phyloP scores from a whole-genome alignment of 2,113 vertebrate genomes.

The Thermophis baileyi region DNA sequence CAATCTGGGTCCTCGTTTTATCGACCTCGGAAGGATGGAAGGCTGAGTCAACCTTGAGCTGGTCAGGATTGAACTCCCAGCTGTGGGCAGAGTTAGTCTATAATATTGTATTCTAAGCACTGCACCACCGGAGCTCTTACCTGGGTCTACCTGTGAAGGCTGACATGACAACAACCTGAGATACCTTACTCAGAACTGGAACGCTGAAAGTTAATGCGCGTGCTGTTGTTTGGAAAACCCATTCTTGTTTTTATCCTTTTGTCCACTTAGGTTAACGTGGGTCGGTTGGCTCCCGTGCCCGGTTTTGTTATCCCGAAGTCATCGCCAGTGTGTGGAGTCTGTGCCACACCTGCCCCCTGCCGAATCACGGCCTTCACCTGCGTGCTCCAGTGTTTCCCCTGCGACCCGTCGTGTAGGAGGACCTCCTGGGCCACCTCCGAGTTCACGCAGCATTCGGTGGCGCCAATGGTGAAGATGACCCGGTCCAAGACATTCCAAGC shows the following conservation, averaged over 20 bases:
- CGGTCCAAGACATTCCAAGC: conserved; percentile 99
- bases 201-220: accelerated
- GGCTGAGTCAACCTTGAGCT: background rate
- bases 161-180: background rate
- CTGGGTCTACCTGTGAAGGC: background rate
- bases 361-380: conserved; percentile 99
- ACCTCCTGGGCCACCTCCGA: conserved; percentile 94
- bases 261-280: conserved; percentile 44
- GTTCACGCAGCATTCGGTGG: conserved; percentile 71
- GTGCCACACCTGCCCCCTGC: conserved; percentile 80
- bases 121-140: background rate
- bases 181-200: too few species aligned
- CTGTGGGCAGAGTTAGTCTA: background rate
- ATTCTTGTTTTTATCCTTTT: background rate
- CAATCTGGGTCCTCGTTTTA: background rate
- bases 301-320: conserved; percentile 57
- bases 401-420: conserved; percentile 96
- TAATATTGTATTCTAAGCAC: background rate
- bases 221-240: too few species aligned
- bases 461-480: conserved; percentile 99
- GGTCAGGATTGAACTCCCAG: background rate
- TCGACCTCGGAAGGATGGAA: background rate
- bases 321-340: conserved; percentile 82
- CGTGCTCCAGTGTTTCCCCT: conserved; percentile 98
- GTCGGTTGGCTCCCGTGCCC: background rate